Conservation (phyloP, 2,888 invertebrate genomes). For the Branchinecta sandiegonensis region DNA sequence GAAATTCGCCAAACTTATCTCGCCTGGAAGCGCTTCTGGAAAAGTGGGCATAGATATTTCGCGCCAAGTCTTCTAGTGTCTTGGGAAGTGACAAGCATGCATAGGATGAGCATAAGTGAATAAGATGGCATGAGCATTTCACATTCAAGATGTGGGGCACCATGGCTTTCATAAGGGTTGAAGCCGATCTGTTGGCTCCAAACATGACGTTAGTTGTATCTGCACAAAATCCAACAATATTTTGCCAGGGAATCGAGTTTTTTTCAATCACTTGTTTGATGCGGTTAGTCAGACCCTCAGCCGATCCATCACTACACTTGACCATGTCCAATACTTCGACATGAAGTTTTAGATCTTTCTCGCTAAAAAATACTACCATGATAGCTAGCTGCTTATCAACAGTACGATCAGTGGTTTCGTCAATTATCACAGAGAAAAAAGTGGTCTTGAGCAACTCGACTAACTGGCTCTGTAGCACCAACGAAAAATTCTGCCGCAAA, state of each 20-base stretch:
- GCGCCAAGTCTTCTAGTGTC: conserved; percentile 25
- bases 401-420: no score
- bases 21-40: conserved; percentile 27
- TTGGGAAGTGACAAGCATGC: conserved; percentile 32
- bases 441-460: background rate
- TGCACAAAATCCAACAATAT: conserved; percentile 29
- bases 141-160: conserved; percentile 30
- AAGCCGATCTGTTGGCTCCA: conserved; percentile 26
- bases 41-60: conserved; percentile 30
- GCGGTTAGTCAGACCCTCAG: conserved; percentile 19
- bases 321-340: conserved; percentile 1
- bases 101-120: conserved; percentile 31
- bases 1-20: conserved; percentile 30
- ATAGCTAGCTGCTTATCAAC: background rate
- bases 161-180: conserved; percentile 18
- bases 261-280: conserved; percentile 19
- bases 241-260: conserved; percentile 28
- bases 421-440: background rate
- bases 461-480: background rate
- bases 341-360: no score
- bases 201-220: conserved; percentile 32
- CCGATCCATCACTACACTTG: conserved; percentile 15
- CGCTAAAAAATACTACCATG: background rate
- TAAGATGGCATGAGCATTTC: conserved; percentile 33
- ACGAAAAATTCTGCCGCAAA: background rate